Base-by-base conservation (phyloP, 2,797 vertebrate genomes). In the Luscinia megarhynchos region DNA sequence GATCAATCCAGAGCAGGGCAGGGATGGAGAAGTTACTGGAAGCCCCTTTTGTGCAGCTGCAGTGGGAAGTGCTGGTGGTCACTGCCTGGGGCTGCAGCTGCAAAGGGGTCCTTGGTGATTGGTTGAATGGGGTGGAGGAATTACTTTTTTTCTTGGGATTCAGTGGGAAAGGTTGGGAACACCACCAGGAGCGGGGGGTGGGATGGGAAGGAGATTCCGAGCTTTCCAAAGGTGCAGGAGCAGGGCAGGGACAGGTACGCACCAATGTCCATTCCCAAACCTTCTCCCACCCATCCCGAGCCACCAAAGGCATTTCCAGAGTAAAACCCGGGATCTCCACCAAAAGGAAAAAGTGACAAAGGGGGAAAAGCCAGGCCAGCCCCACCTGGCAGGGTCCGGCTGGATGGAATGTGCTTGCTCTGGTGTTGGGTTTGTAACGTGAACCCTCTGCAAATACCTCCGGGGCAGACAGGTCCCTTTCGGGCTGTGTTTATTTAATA, bases 401-500 rank as follows among this genome's bases (percentile, higher is more conserved):
- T 95, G 95, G 95, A 97, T 96, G 95, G 95, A 97, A 96, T 87
- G 91, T 89, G 91, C 94, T 95, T 94, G 94, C 92, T 86, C 90
- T 81, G 84, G 76, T 93, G 85, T 95, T 94, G 96, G 94, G 96
- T 96, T 95, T 97, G 96, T 92, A 95, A 97, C 91, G 54, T 87
- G 94, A 95, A 90, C 95, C 90, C 84, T 94, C 95, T 29, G 92
- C 94, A 93, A 96, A 95, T 95, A 96, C 96, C 94, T 95, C 92
- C 84, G 81, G 94, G 97, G 94, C 95, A 94, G 90, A 97, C 89
- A 88, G 94, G 89, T 95, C 93, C 95, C 82, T 89, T 84, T 92
- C 88, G 95, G 94, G 92, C 96, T 96, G 95, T 97, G 97, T 98
- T 97, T 97, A 96, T 97, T 98, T 97, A 98, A 97, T 97, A 97